A percentile compares a stretch with the other conserved stretches of the same genome.
These are phyloP conservation scores for Hirundichthys speculiger DNA, from an alignment of 2,113 vertebrate genomes.

Conservation along the genomic window DNA sequence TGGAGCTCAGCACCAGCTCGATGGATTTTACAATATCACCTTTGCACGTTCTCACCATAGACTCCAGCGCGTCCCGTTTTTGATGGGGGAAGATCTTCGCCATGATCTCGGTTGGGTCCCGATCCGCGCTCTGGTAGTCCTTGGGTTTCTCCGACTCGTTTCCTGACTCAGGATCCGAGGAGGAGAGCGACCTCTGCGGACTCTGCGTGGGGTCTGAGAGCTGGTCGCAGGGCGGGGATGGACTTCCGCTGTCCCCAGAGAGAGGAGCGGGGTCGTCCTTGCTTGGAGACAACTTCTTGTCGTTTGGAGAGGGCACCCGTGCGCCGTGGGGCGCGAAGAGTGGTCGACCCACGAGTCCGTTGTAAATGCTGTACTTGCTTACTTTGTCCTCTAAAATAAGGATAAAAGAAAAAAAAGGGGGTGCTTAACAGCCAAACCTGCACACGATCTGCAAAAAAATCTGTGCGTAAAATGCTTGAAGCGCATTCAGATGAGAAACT, in stretches of 20 bases:
- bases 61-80: slow-evolving; percentile 79
- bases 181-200: slow-evolving; percentile 79
- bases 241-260: slow-evolving; percentile 54
- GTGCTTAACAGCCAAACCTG: not conserved
- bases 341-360: slow-evolving; percentile 69
- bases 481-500: no score
- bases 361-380: slow-evolving; percentile 76
- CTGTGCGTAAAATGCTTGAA: slow-evolving; percentile 12
- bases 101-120: slow-evolving; percentile 86
- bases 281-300: slow-evolving; percentile 45
- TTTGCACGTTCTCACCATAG: slow-evolving; percentile 81
- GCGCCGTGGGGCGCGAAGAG: slow-evolving; percentile 58
- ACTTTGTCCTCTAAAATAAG: slow-evolving; percentile 77
- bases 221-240: slow-evolving; percentile 69
- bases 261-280: slow-evolving; percentile 38
- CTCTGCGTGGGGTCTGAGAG: slow-evolving; percentile 80
- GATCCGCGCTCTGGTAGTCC: slow-evolving; percentile 64
- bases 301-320: slow-evolving; percentile 55
- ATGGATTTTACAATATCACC: slow-evolving; percentile 90
- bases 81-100: slow-evolving; percentile 87
- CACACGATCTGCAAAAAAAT: not conserved
- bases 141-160: slow-evolving; percentile 84
- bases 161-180: slow-evolving; percentile 87
- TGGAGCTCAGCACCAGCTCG: slow-evolving; percentile 82
- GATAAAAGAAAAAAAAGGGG: not conserved